Evolutionary conservation across 2,888 invertebrate species (phyloP), one percentile per base, ranked within the genome.

Genomic region (Callyntrura sp.): DNA sequence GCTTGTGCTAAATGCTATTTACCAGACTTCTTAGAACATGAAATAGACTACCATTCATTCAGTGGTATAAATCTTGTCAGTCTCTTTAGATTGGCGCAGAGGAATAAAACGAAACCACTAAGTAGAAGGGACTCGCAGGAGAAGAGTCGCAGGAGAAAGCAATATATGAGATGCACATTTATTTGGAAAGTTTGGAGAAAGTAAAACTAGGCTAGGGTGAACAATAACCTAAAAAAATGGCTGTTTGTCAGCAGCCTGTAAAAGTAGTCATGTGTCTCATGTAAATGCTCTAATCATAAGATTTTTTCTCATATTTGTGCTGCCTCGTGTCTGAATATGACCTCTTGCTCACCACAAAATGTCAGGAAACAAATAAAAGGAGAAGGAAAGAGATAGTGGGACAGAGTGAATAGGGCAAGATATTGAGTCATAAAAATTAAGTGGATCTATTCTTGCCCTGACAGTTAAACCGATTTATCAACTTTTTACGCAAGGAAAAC

Each of bases 351-450:
- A 23, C 55, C 78, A 55, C 70, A 78, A 78, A 78, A 78, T 78
- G 55, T 25, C 78, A 78, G 17, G 55, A 14, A 78, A 78, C 20
- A 25, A 70, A 25, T 23, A 62, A 23, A 11, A 62, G 23, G 14
- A 62, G 60, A 23, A 23, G 23, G 51, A 51, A 51, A 14, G 14
- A 14, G 78, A 78, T 35, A 55, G 17, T 23, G 81, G 12, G 85
- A 62, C 14, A 68, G 35, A 68, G 25, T 3, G 86, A 48, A 78
- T 76, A 55, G 86, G 79, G 70, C 45, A 25, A 62, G 88, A 79
- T 84, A 89, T 89, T 89, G 89, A 89, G 82, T 89, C 84, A 89
- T 89, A 89, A 89, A 89, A 89, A 89, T 88, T 89, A 89, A 89
- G 89, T 89, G 89, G 89, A 89, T 89, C 83, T 84, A 79, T 89